phyloP scores from a whole-genome alignment of 2,888 invertebrate species.

The Thereva unica region DNA sequence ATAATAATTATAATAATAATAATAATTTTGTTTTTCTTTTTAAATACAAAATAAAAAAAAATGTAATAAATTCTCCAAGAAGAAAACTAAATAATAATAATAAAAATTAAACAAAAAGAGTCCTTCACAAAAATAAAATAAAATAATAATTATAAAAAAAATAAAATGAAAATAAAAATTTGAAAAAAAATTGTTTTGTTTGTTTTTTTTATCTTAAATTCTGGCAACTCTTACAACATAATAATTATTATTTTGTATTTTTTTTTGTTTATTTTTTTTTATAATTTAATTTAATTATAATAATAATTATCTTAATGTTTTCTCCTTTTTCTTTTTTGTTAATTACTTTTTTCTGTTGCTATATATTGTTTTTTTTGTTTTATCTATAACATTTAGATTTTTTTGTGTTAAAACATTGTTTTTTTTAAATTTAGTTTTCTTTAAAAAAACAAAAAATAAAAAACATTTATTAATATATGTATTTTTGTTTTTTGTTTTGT shows the following conservation, averaged over 20 bases:
- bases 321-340: constrained; percentile 40
- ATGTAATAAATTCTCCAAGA: too few relatives aligned
- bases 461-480: neutral
- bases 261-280: neutral
- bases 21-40: too few relatives aligned
- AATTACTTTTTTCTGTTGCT: constrained; percentile 9
- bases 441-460: too few relatives aligned
- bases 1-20: too few relatives aligned
- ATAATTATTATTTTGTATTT: constrained; percentile 19
- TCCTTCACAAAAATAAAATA: too few relatives aligned
- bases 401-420: constrained; percentile 13
- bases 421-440: constrained; percentile 24
- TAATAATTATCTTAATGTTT: constrained; percentile 42
- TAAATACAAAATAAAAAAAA: too few relatives aligned
- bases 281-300: constrained; percentile 23
- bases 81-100: too few relatives aligned
- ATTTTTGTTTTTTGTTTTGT: neutral
- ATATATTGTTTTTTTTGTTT: neutral
- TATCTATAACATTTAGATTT: constrained; percentile 29
- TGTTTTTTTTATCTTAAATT: constrained; percentile 43
- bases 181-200: constrained; percentile 24
- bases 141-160: neutral
- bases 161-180: constrained; percentile 27
- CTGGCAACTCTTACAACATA: constrained; percentile 42
- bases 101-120: too few relatives aligned